Evolutionary conservation across 2,113 vertebrate species (phyloP), one percentile per base, ranked within the genome.

Genomic region (Ptilonorhynchus violaceus): DNA sequence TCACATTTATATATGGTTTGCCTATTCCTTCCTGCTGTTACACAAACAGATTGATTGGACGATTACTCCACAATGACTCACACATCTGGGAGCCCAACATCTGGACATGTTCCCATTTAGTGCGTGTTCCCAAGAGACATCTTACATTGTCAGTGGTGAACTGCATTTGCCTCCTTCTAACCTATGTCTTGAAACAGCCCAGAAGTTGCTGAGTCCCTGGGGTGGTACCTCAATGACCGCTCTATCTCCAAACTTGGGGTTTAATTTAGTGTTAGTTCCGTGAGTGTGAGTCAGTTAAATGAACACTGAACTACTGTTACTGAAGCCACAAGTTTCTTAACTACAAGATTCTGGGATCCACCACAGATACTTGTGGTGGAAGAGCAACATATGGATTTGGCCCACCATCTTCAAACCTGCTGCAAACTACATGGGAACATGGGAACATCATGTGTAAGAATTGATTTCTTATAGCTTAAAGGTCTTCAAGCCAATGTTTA

Each of bases 51-150:
- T 85, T 79, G 87, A 93, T 70, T 42, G 42, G 89, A 79, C 92
- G 72, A 77, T 73, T 94, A 78, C 46, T 89, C 44, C 62, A 76
- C 73, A 78, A 63, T 56, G 66, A 62, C 58, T 89, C 63, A 42
- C 81, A 96, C 89, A 92, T 95, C 82, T 95, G 94, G 88, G 92
- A 90, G 53, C 53, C 70, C 88, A 90, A 14, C 90, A 94, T 95
- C 91, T 95, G 91, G 91, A 88, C 77, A 47, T 50, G 35, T 86
- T 94, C 93, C 92, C 63, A 85, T 69, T 95, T 74, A 90, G 33
- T 42, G 35, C 59, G 20, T 3, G 21, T 13, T 93, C 90, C 94
- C 92, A 42, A 85, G 70, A 88, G 92, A 44, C 70, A 89, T 72
- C 75, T 94, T n/a, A 85, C 31, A 76, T 2, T 90, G 88, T 77